Conservation (phyloP, 2,888 invertebrate genomes). For the Lysandra coridon region DNA sequence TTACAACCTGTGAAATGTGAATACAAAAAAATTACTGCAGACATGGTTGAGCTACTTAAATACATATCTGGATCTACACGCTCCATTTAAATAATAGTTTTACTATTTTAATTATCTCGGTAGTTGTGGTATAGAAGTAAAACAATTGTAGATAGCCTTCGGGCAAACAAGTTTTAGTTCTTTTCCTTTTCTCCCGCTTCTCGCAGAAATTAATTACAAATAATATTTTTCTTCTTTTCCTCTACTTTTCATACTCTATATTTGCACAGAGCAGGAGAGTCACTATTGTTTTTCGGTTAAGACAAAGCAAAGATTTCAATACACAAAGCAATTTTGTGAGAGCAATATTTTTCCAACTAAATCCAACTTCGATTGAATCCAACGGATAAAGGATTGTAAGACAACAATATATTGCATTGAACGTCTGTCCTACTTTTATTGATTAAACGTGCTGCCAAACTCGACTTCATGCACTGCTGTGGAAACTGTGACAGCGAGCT, state of each 20-base stretch:
- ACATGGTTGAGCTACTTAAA: too few species aligned
- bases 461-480: not conserved
- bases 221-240: not conserved
- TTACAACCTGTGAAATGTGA: too few species aligned
- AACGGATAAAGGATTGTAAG: conserved; percentile 23
- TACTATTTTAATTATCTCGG: not conserved
- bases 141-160: conserved; percentile 4
- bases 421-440: conserved; percentile 20
- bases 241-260: not conserved
- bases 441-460: not conserved
- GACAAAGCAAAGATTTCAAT: conserved; percentile 19
- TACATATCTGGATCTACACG: not conserved
- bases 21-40: too few species aligned
- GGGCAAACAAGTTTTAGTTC: not conserved
- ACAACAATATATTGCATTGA: conserved; percentile 17
- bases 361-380: conserved; percentile 18
- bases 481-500: conserved; percentile 11
- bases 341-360: conserved; percentile 17
- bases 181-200: not conserved
- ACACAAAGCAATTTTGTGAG: conserved; percentile 14
- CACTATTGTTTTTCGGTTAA: conserved; percentile 24
- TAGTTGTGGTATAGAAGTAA: not conserved
- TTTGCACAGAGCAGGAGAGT: not conserved
- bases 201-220: not conserved
- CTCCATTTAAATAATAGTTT: not conserved